Evolutionary conservation across 1,140 invertebrate species (phyloP), one percentile per base, ranked within the genome.

Genomic region (Drosophila sucinea): DNA sequence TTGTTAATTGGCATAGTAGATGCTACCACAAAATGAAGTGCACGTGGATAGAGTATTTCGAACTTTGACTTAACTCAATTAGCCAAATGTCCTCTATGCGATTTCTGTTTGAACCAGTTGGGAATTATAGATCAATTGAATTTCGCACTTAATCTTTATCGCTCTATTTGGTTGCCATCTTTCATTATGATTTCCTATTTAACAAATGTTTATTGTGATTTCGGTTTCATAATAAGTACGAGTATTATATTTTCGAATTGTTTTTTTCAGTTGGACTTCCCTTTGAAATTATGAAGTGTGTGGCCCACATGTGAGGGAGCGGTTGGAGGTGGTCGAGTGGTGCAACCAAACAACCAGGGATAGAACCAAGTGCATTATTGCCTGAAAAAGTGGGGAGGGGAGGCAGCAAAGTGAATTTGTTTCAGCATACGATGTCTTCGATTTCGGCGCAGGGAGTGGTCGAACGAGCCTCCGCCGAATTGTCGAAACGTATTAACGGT

Each of bases 401-500:
- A 25, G 70, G 74, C 65, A 81, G 70, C 90, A 91, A 91, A 90
- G 90, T 91, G 90, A 80, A 91, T 91, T 86, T 91, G 80, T 90
- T 91, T 63, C 90, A 91, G 90, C 73, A 91, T 72, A 92, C 86
- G 54, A 92, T 92, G 91, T 92, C 91, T 80, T 92, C 91, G 77
- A 92, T 92, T 77, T 92, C 91, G 78, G 91, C 91, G 65, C 91
- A 92, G 70, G 91, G 91, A 75, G 96, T 97, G 84, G 96, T 97
- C 91, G 97, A 98, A 93, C 94, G 96, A 81, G 96, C 96, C 79
- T 97, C 96, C 75, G 96, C 96, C 62, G 96, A 97, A 92, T 93
- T 97, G 66, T 96, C 96, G 62, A 97, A 97, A 84, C 95, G 97
- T 76, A 97, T 97, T 93, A 97, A 96, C 90, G 96, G 96, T 35